phyloP scores from a whole-genome alignment of 2,888 invertebrate species.

The Sphinx pinastri region DNA sequence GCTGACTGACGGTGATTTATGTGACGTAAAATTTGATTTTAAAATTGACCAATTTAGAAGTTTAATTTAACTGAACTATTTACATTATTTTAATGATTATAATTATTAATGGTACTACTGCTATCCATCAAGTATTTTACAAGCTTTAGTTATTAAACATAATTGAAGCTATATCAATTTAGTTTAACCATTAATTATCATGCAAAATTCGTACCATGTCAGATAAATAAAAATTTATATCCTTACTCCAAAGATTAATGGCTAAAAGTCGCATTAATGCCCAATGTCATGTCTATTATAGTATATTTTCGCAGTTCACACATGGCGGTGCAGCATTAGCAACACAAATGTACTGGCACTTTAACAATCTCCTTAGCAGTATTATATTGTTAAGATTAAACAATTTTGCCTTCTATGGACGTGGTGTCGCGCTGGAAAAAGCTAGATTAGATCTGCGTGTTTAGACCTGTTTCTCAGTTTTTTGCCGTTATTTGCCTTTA shows the following conservation, averaged over 20 bases:
- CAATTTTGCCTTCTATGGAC: slow-evolving; percentile 43
- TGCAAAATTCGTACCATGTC: too few species aligned
- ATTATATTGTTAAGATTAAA: slow-evolving; percentile 53
- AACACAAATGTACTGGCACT: slow-evolving; percentile 47
- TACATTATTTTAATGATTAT: too few species aligned
- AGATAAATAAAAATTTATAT: too few species aligned
- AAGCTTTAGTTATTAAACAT: too few species aligned
- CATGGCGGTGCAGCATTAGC: slow-evolving; percentile 19
- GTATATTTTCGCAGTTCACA: slow-evolving; percentile 1
- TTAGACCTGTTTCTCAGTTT: slow-evolving; percentile 20
- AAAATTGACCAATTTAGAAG: background rate
- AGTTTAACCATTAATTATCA: too few species aligned
- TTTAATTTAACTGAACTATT: background rate
- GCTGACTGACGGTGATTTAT: slow-evolving; percentile 6
- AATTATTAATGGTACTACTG: too few species aligned
- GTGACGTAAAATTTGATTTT: background rate
- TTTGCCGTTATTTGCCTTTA: slow-evolving; percentile 24
- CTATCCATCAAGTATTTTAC: too few species aligned
- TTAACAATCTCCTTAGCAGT: slow-evolving; percentile 64
- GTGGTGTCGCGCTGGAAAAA: slow-evolving; percentile 38
- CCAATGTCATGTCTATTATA: too few species aligned
- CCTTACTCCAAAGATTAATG: too few species aligned
- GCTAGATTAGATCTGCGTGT: slow-evolving; percentile 31
- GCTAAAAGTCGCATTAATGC: too few species aligned
- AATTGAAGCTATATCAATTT: too few species aligned